phyloP scores from a whole-genome alignment of 2,888 invertebrate genomes.

The Ochlodes sylvanus region DNA sequence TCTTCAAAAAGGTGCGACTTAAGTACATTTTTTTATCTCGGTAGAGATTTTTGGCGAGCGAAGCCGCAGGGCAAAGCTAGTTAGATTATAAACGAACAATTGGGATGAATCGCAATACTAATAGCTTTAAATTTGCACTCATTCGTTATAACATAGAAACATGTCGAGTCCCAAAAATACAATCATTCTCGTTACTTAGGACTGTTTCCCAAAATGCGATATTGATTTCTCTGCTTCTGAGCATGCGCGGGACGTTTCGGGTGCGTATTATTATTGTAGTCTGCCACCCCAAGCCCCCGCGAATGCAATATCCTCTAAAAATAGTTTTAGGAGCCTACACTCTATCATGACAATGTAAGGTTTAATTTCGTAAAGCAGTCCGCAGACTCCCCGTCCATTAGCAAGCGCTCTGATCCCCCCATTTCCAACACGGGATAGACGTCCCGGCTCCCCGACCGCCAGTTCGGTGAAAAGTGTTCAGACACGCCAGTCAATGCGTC shows the following conservation, averaged over 20 bases:
- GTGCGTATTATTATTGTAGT: slow-evolving; percentile 25
- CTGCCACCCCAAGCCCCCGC: slow-evolving; percentile 15
- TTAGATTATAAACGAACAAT: no score
- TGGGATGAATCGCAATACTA: no score
- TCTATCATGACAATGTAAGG: slow-evolving; percentile 20
- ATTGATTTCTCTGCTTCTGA: slow-evolving; percentile 23
- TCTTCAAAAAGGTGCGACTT: no score
- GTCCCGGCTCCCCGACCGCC: slow-evolving; percentile 27
- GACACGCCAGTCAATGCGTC: slow-evolving; percentile 12
- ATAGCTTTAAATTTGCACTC: no score
- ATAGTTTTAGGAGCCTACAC: background rate
- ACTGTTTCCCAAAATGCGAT: slow-evolving; percentile 22
- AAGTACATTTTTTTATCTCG: no score
- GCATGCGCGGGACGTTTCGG: slow-evolving; percentile 22
- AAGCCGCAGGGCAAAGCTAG: no score
- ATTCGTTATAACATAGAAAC: no score
- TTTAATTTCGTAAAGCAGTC: slow-evolving; percentile 11
- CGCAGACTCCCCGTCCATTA: slow-evolving; percentile 21
- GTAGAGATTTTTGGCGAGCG: no score
- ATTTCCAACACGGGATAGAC: slow-evolving; percentile 8
- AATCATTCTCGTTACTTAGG: background rate
- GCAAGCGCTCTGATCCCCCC: slow-evolving; percentile 23
- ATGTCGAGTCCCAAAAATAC: background rate
- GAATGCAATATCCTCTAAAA: slow-evolving; percentile 16
- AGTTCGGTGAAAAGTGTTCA: slow-evolving; percentile 16